These are phyloP conservation scores for Archaeoteleia sp. DNA, from an alignment of 2,888 invertebrate genomes.

Conservation along the genomic window DNA sequence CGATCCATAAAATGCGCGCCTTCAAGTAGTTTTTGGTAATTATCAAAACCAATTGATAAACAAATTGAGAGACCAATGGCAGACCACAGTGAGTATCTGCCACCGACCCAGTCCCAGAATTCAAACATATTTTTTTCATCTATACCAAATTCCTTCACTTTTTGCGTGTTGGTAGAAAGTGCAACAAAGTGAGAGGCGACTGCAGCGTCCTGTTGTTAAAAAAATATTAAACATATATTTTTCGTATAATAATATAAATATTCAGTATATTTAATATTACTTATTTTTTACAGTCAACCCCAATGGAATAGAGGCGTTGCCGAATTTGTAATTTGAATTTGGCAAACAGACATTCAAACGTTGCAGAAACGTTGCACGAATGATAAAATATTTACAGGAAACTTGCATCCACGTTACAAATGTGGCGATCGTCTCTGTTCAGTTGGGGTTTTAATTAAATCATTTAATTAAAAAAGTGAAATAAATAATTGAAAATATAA, in stretches of 20 bases:
- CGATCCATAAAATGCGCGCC: slow-evolving; percentile 97
- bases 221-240: neutral
- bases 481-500: too few species aligned
- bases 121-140: slow-evolving; percentile 98
- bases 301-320: too few species aligned
- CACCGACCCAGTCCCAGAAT: slow-evolving; percentile 99
- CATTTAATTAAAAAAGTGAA: too few species aligned
- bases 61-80: slow-evolving; percentile 98
- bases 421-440: too few species aligned
- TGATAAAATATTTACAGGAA: too few species aligned
- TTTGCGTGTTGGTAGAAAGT: slow-evolving; percentile 93
- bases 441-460: too few species aligned
- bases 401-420: too few species aligned
- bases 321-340: too few species aligned
- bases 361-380: too few species aligned
- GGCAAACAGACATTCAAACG: too few species aligned
- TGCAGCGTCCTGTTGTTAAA: slow-evolving; percentile 78
- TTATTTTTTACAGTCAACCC: too few species aligned
- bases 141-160: slow-evolving; percentile 98
- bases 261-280: slow-evolving; percentile 3
- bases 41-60: slow-evolving; percentile 93
- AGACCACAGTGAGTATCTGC: slow-evolving; percentile 97
- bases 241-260: neutral
- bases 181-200: slow-evolving; percentile 99
- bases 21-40: slow-evolving; percentile 92